A percentile compares a stretch with the other conserved stretches of the same genome.
These are phyloP conservation scores for Drosophila ezoana DNA, from an alignment of 2,888 invertebrate species.

Conservation along the genomic window DNA sequence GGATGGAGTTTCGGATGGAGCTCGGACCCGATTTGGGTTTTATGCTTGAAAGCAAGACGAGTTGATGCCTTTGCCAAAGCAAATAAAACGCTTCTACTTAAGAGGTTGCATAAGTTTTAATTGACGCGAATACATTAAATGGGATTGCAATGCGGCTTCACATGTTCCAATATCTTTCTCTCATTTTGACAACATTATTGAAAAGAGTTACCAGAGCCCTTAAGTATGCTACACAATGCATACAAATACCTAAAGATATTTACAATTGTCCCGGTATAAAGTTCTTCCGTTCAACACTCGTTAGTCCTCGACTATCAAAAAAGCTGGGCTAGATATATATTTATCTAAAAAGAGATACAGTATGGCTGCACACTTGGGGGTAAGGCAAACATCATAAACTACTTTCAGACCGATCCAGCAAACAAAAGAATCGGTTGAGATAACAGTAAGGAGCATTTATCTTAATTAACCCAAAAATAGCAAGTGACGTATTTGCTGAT, in stretches of 20 bases:
- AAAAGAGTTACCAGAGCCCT: conserved; percentile 1
- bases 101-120: conserved; percentile 56
- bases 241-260: background rate
- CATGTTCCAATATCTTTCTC: background rate
- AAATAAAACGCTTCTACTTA: conserved; percentile 42
- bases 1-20: conserved; percentile 52
- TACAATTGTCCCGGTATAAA: no score
- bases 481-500: conserved; percentile 22
- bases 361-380: background rate
- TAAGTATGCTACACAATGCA: conserved; percentile 45
- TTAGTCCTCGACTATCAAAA: no score
- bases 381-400: background rate
- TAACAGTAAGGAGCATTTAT: background rate
- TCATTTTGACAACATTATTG: background rate
- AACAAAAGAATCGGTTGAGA: background rate
- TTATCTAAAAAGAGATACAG: no score
- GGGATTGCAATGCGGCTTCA: background rate
- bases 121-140: conserved; percentile 23
- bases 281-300: background rate
- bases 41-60: conserved; percentile 25
- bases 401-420: background rate
- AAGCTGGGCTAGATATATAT: no score
- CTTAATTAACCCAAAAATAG: conserved; percentile 24
- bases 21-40: conserved; percentile 2
- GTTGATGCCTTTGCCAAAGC: conserved; percentile 49